These are phyloP conservation scores for Nezara viridula DNA, from an alignment of 2,888 invertebrate genomes.

Conservation along the genomic window DNA sequence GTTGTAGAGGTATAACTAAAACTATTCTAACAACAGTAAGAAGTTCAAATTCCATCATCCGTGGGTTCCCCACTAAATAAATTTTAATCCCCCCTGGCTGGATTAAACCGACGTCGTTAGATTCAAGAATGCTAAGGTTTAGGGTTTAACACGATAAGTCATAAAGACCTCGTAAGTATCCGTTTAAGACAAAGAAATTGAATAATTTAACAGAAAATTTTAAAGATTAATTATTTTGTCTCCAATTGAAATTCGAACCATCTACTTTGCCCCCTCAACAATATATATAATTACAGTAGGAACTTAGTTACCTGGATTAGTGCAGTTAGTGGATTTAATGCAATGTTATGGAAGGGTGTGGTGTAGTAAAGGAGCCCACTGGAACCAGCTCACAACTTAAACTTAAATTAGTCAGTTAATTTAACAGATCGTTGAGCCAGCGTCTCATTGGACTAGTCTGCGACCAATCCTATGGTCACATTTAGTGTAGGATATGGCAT, in stretches of 20 bases:
- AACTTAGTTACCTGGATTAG: constrained; percentile 18
- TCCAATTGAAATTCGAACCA: background rate
- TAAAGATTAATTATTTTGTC: background rate
- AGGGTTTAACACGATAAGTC: no score
- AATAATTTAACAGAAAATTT: background rate
- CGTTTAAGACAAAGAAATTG: background rate
- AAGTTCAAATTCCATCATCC: no score
- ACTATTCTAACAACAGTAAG: no score
- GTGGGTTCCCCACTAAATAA: no score
- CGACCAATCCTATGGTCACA: background rate
- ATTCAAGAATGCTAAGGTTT: no score
- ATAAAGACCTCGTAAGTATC: no score
- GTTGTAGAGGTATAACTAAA: no score
- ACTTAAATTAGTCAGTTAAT: constrained; percentile 20
- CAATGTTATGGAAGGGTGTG: background rate
- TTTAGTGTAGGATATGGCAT: no score
- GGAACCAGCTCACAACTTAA: constrained; percentile 4
- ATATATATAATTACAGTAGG: constrained; percentile 1
- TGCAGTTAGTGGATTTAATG: background rate
- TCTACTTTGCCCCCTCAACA: no score
- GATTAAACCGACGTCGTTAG: no score
- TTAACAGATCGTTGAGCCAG: background rate
- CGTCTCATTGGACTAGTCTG: background rate
- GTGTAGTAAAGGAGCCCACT: background rate
- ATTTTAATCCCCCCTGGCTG: no score